These are phyloP conservation scores for Burhinus oedicnemus DNA, from an alignment of 2,113 vertebrate species.

Conservation along the genomic window DNA sequence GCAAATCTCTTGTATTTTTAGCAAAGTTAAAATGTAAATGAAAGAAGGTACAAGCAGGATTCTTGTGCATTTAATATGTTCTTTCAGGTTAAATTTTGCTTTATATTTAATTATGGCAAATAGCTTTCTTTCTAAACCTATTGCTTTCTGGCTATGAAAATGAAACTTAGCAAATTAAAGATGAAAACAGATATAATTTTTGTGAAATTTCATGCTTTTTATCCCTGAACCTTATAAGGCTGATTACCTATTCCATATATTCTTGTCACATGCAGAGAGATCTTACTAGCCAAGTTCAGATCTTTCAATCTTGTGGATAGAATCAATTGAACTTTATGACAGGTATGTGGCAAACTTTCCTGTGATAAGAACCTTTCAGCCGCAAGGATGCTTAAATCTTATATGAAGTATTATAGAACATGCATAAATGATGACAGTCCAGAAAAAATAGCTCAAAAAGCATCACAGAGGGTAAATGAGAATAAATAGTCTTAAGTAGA, in stretches of 20 bases:
- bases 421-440: not conserved
- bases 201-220: not conserved
- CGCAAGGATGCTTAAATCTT: not conserved
- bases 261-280: not conserved
- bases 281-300: not conserved
- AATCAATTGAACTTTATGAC: not conserved
- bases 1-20: constrained; percentile 47
- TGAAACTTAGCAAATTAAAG: not conserved
- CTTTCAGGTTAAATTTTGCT: constrained; percentile 32
- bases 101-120: not conserved
- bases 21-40: constrained; percentile 21
- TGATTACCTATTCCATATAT: not conserved
- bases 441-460: not conserved
- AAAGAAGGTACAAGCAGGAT: constrained; percentile 7
- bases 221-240: not conserved
- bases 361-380: not conserved
- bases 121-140: not conserved
- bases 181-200: not conserved
- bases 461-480: not conserved
- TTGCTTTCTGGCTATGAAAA: not conserved
- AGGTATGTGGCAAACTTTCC: not conserved
- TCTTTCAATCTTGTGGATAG: not conserved
- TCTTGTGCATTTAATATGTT: not conserved
- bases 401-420: not conserved
- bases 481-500: not conserved